Evolutionary conservation across 2,888 invertebrate genomes (phyloP).

Genomic region (Diachrysia chrysitis): DNA sequence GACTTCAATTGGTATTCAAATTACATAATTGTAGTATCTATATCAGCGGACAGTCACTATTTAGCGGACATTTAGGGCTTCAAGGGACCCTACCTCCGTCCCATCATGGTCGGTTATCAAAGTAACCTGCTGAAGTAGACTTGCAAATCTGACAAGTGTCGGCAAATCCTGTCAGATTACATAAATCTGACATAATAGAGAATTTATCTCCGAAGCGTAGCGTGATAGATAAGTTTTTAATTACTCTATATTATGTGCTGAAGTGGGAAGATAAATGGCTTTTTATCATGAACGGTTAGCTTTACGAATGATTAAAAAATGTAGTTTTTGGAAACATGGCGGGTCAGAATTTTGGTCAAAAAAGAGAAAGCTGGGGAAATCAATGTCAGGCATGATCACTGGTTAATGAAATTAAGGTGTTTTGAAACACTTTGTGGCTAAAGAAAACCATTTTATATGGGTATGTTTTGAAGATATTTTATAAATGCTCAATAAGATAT

Average conservation of each 20-base stretch:
- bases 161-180: slow-evolving; percentile 47
- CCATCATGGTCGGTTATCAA: slow-evolving; percentile 23
- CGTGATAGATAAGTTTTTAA: slow-evolving; percentile 45
- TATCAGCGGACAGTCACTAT: slow-evolving; percentile 15
- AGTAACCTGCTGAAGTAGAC: slow-evolving; percentile 23
- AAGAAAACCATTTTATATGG: no score
- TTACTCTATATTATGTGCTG: slow-evolving; percentile 26
- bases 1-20: slow-evolving; percentile 26
- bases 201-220: slow-evolving; percentile 42
- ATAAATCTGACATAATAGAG: slow-evolving; percentile 46
- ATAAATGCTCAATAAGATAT: no score
- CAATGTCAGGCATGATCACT: slow-evolving; percentile 14
- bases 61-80: slow-evolving; percentile 41
- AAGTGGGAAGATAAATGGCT: slow-evolving; percentile 26
- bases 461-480: no score
- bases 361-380: slow-evolving; percentile 46
- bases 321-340: slow-evolving; percentile 19
- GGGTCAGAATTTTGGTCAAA: slow-evolving; percentile 41
- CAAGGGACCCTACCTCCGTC: slow-evolving; percentile 13
- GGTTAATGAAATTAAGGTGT: neutral
- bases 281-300: slow-evolving; percentile 20
- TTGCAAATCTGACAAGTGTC: slow-evolving; percentile 9
- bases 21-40: slow-evolving; percentile 19
- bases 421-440: neutral
- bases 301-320: slow-evolving; percentile 14